Evolutionary conservation across 2,113 vertebrate species (phyloP).

Genomic region (Platysternon megacephalum): DNA sequence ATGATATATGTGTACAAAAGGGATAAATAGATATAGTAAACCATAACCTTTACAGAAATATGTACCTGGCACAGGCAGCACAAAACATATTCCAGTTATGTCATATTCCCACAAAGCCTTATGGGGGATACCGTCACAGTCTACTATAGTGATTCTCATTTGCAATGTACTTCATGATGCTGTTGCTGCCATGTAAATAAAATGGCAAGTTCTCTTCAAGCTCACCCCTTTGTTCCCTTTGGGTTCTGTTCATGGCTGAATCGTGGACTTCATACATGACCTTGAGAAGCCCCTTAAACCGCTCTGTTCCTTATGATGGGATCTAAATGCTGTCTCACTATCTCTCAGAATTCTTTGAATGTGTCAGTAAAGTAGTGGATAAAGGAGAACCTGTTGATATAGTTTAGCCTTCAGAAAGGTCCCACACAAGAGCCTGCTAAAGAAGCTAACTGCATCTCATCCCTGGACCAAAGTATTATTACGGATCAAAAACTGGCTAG

Average conservation of each 20-base stretch:
- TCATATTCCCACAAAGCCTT: too few relatives aligned
- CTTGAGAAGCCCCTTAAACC: background rate
- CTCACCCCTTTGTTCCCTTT: background rate
- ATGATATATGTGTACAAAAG: too few relatives aligned
- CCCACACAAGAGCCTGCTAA: background rate
- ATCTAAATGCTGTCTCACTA: background rate
- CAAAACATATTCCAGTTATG: too few relatives aligned
- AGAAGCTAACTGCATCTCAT: background rate
- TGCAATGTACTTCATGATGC: background rate
- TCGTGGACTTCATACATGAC: background rate
- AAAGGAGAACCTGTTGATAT: background rate
- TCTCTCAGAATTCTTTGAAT: background rate
- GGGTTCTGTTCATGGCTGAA: background rate
- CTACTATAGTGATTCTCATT: background rate
- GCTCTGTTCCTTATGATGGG: background rate
- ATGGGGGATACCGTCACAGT: too few relatives aligned
- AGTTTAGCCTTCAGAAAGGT: background rate
- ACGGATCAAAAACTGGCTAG: background rate
- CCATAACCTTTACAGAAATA: too few relatives aligned
- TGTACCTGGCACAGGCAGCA: too few relatives aligned
- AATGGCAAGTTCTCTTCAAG: background rate
- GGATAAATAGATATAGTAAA: too few relatives aligned
- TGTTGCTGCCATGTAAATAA: background rate
- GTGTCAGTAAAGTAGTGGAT: background rate
- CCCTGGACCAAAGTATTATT: background rate